Evolutionary conservation across 2,113 vertebrate genomes (phyloP), one percentile per base, ranked within the genome.

Genomic region (Suricata suricatta): DNA sequence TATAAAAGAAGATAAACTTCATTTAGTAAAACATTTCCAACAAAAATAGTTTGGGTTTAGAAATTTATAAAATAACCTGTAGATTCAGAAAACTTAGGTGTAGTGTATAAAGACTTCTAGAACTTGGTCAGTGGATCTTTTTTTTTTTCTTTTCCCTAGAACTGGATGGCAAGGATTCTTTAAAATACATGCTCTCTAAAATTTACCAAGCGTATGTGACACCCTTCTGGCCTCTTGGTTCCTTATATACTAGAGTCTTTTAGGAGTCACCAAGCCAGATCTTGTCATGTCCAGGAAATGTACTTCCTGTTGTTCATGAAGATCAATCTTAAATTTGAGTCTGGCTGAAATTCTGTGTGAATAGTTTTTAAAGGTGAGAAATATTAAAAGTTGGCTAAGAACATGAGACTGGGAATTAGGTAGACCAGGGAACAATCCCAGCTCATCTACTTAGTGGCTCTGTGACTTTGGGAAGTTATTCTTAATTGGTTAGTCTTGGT

Each of bases 361-460:
- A 66, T 29, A 79, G 29, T 81, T 92, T 85, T 83, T 74, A 91
- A 95, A 95, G 14, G 19, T 88, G 63, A 95, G 31, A 88, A 94
- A 54, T 81, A 82, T 15, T 66, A 57, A 12, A 71, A 44, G 77
- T 44, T 76, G 25, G 19, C 71, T 41, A 71, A 87, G 63, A 94
- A 3, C 41, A 16, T 14, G 27, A 87, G 10, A 47, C 17, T 31
- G 14, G 60, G 11, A 71, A 95, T 64, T 57, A 72, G 72, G 23
- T 68, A 38, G 72, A 71, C 17, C 23, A 19, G n/a, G 8, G 12
- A 25, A 66, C 57, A 71, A 86, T 77, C 47, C 29, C 27, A 92
- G 25, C 3, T 93, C 16, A 74, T 44, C 33, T 87, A 2, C 33
- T 84, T 88, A 47, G 11, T 64, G 50, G 5, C 35, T 80, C 0